Base-by-base conservation (phyloP, 2,113 vertebrate genomes). In the Brachypodius melanocephalos region DNA sequence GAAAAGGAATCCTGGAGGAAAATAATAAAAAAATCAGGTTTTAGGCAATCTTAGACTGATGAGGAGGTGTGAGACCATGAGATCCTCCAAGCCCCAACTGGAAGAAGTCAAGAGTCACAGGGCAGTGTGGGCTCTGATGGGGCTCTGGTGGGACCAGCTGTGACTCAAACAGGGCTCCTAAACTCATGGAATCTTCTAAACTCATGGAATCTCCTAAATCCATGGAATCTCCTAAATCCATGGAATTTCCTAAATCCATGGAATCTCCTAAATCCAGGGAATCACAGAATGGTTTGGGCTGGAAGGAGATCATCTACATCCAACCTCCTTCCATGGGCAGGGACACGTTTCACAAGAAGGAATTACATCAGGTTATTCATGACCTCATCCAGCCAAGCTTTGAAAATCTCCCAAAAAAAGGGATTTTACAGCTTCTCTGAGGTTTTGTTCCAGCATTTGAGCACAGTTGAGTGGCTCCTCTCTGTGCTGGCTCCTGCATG, bases 401-500 rank as follows among this genome's bases (percentile, higher is more conserved):
- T 54, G 76, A 46, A 80, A 46, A 52, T 19, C 48, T 52, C 67
- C 6, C 25, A 26, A 90, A 88, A 40, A 86, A 43, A 10, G 24
- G 32, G 43, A 75, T 68, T 84, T 78, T 11, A 43, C n/a, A 58
- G 25, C 32, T 5, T 59, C 6, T 17, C 52, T 11, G 6, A 40
- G 62, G 40, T 31, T 75, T 85, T 22, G 19, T 40, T 58, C 12
- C 68, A 69, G 19, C 4, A 8, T 34, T 17, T 61, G 52, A 57
- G 29, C 14, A 10, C 9, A 1, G 7, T 3, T 43, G 83, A 52
- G 67, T 17, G 21, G n/a, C 10, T 82, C 3, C 17, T 80, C 43
- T 76, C 14, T 14, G 6, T 36, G 25, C 24, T 67, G 69, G 4
- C 21, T 46, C n/a, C 51, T 7, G 0, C 24, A 15, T 0, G 3